phyloP scores from a whole-genome alignment of 2,113 vertebrate species.

The Prunella himalayana region DNA sequence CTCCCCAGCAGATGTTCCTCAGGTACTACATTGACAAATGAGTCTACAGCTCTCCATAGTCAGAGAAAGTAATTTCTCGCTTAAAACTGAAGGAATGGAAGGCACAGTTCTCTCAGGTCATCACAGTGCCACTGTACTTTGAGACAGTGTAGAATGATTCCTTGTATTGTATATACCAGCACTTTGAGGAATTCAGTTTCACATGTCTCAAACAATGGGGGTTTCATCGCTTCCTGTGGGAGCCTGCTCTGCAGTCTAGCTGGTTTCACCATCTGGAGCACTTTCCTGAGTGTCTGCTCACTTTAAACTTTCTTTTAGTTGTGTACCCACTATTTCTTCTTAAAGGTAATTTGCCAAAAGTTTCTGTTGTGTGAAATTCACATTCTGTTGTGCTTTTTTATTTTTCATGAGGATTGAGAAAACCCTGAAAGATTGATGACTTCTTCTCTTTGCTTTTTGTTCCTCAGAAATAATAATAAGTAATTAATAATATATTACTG shows the following conservation, averaged over 20 bases:
- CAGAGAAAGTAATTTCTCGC: background rate
- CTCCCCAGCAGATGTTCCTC: background rate
- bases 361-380: background rate
- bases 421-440: background rate
- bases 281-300: slow-evolving; percentile 36
- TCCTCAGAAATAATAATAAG: slow-evolving; percentile 1
- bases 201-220: slow-evolving; percentile 29
- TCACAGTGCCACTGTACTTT: background rate
- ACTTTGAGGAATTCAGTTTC: slow-evolving; percentile 11
- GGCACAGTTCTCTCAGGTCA: background rate
- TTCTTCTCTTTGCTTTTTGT: background rate
- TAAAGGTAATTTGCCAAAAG: background rate
- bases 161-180: background rate
- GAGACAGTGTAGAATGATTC: background rate
- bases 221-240: slow-evolving; percentile 44
- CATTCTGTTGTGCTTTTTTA: background rate
- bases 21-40: background rate
- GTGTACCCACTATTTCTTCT: background rate
- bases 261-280: background rate
- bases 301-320: slow-evolving; percentile 11
- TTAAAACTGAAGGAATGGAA: background rate
- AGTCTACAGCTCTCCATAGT: background rate
- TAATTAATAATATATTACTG: background rate
- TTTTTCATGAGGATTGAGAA: background rate
- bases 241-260: slow-evolving; percentile 31